Evolutionary conservation across 2,888 invertebrate genomes (phyloP).

Genomic region (Drosophila diplacantha): DNA sequence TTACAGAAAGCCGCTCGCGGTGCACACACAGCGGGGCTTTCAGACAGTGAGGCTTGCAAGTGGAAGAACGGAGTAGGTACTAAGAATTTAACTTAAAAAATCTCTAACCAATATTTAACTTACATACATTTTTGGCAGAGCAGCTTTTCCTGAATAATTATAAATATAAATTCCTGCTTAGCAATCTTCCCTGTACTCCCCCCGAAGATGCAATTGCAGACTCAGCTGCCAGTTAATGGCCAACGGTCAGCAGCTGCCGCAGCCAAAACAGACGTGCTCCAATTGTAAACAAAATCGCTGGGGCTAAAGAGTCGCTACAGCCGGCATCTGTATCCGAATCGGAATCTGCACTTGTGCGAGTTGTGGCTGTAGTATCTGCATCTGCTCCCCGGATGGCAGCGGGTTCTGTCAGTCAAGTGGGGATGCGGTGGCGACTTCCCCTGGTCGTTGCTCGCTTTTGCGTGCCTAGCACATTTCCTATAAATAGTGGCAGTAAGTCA

Average conservation of each 20-base stretch:
- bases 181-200: slow-evolving; percentile 1
- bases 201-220: slow-evolving; percentile 32
- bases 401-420: slow-evolving; percentile 40
- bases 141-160: too few species aligned
- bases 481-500: slow-evolving; percentile 60
- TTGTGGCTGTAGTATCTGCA: slow-evolving; percentile 8
- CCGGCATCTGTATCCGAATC: slow-evolving; percentile 7
- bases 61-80: too few species aligned
- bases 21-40: neutral
- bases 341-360: slow-evolving; percentile 14
- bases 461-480: slow-evolving; percentile 52
- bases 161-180: neutral
- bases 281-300: slow-evolving; percentile 67
- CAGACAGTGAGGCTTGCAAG: slow-evolving; percentile 1
- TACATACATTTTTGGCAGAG: too few species aligned
- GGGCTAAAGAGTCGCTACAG: slow-evolving; percentile 10
- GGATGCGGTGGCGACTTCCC: slow-evolving; percentile 30
- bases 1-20: slow-evolving; percentile 44
- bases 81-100: neutral
- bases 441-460: slow-evolving; percentile 30
- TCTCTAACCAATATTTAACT: too few species aligned
- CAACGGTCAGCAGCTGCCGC: slow-evolving; percentile 62
- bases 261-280: slow-evolving; percentile 70
- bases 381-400: slow-evolving; percentile 29
- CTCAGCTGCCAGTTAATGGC: slow-evolving; percentile 58